These are phyloP conservation scores for Drymonia ruficornis DNA, from an alignment of 2,888 invertebrate genomes.

Conservation along the genomic window DNA sequence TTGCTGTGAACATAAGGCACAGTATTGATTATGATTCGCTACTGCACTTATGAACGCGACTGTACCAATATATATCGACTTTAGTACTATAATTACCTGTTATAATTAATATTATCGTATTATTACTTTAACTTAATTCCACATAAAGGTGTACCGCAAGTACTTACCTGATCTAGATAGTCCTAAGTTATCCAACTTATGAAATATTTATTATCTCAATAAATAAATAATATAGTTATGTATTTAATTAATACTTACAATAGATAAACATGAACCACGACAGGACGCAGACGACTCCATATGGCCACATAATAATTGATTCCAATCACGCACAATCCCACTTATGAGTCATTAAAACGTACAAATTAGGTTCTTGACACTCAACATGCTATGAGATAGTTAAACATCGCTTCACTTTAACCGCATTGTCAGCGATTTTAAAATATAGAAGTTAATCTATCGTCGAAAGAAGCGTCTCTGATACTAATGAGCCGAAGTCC, in stretches of 20 bases:
- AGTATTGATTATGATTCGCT: no score
- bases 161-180: no score
- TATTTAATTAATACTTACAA: conserved; percentile 49
- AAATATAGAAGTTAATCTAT: background rate
- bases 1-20: no score
- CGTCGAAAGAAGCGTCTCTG: background rate
- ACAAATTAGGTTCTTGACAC: conserved; percentile 11
- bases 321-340: conserved; percentile 36
- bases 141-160: no score
- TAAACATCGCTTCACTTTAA: conserved; percentile 13
- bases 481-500: conserved; percentile 5
- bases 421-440: conserved; percentile 11
- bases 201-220: background rate
- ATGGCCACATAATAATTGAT: conserved; percentile 50
- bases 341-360: conserved; percentile 34
- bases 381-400: conserved; percentile 23
- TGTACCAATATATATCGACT: no score
- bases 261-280: conserved; percentile 39
- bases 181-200: background rate
- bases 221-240: background rate
- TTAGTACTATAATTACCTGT: no score
- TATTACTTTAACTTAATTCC: no score
- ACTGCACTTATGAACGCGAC: no score
- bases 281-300: conserved; percentile 46
- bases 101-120: no score